Evolutionary conservation across 1,140 invertebrate species (phyloP).

Genomic region (Calliphora vicina): DNA sequence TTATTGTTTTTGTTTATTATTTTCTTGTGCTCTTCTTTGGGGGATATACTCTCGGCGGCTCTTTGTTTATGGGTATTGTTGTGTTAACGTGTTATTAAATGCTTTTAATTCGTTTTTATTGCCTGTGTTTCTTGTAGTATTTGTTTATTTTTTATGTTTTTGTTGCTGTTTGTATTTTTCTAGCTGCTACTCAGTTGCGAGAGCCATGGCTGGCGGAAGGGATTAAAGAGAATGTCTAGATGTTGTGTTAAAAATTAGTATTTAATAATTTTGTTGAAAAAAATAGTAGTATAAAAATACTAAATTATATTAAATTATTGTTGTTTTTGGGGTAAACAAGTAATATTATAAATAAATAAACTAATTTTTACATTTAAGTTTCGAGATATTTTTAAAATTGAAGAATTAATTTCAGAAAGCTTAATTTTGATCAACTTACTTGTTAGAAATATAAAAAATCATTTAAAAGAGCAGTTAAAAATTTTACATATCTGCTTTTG

Average conservation of each 20-base stretch:
- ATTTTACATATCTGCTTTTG: too few species aligned
- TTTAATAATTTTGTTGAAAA: not conserved
- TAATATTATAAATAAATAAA: not conserved
- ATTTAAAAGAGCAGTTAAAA: too few species aligned
- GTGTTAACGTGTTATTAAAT: constrained; percentile 10
- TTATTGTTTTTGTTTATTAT: not conserved
- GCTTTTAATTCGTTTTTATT: not conserved
- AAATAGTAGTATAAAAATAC: not conserved
- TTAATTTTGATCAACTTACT: too few species aligned
- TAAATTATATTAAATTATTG: not conserved
- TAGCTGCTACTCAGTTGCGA: not conserved
- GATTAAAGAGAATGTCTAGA: not conserved
- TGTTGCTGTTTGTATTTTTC: not conserved
- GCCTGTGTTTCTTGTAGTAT: not conserved
- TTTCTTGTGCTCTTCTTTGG: not conserved
- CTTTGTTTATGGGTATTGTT: not conserved
- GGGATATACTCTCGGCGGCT: not conserved
- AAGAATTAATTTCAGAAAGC: too few species aligned
- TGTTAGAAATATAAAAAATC: too few species aligned
- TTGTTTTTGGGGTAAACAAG: too few species aligned
- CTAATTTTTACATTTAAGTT: too few species aligned
- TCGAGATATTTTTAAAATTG: too few species aligned
- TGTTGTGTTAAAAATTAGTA: not conserved
- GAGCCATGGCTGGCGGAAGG: not conserved
- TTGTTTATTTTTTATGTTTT: not conserved